Base-by-base conservation (phyloP, 2,888 invertebrate species). In the Lingula anatina region DNA sequence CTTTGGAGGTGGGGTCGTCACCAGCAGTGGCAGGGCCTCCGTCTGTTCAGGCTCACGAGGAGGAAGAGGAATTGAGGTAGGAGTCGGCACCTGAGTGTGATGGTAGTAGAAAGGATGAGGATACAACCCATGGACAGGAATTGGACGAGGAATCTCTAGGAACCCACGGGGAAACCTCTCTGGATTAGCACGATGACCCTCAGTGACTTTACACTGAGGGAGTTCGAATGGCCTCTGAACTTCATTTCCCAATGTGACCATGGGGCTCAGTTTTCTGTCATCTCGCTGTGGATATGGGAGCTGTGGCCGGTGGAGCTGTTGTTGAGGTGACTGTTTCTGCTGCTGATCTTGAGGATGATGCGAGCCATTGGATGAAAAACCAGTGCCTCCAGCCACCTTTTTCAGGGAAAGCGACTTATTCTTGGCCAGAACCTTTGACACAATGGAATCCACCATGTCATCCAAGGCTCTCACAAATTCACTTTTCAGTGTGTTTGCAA, bases 1-100 rank as follows among this genome's bases (percentile, higher is more conserved):
- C 83, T 94, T 95, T 80, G 92, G 93, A 2, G 94, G 94, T 3
- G n/a, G n/a, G n/a, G 68, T 68, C 42, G 90, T 89, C 62, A 95
- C 92, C 51, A 96, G 94, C 66, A 95, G 83, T 74, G 93, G 92
- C 50, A 96, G 84, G 3, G 95, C 93, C 76, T 94, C 94, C 12
- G 73, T 73, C 56, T 75, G 74, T 45, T 75, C 75, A 1, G 71
- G 73, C 44, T 68, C 68, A 42, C 35, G 40, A 36, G 47, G 41
- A 45, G 31, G 46, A 46, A 37, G 46, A 40, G 47, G 40, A 51
- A 20, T 57, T 37, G 66, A 61, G 25, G 50, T 28, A 49, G 48
- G 44, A 5, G 46, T 88, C 47, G 90, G 87, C 49, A 88, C 87
- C 65, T 83, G 83, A 69, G 64, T 51, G n/a, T 60, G 84, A 79